Evolutionary conservation across 2,113 vertebrate genomes (phyloP).

Genomic region (Xenus cinereus): DNA sequence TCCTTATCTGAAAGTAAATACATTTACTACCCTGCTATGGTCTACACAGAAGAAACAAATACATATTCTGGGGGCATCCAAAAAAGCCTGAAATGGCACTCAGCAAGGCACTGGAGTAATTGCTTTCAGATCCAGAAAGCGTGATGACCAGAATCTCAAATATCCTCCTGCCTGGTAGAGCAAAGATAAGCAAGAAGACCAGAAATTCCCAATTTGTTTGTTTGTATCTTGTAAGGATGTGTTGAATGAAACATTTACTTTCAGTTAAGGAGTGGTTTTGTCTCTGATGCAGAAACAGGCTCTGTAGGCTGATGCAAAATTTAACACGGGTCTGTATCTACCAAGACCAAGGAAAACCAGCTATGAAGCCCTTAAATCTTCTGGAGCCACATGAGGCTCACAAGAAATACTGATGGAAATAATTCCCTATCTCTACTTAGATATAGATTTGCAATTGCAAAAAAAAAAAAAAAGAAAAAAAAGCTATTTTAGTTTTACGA

Average conservation of each 20-base stretch:
- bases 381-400: background rate
- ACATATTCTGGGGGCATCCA: background rate
- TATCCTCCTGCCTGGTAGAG: background rate
- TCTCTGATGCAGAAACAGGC: background rate
- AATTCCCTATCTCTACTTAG: background rate
- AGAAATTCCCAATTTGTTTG: background rate
- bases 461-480: background rate
- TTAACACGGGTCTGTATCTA: background rate
- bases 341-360: background rate
- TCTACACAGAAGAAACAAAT: background rate
- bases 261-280: background rate
- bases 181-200: background rate
- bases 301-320: background rate
- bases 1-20: background rate
- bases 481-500: background rate
- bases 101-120: background rate
- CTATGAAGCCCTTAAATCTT: background rate
- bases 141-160: background rate
- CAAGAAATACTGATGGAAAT: background rate
- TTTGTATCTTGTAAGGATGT: background rate
- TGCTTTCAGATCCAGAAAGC: background rate
- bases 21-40: background rate
- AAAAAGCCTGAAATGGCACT: background rate
- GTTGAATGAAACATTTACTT: background rate
- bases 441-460: background rate